phyloP scores from a whole-genome alignment of 2,797 vertebrate species.

The Aphelocoma californica region DNA sequence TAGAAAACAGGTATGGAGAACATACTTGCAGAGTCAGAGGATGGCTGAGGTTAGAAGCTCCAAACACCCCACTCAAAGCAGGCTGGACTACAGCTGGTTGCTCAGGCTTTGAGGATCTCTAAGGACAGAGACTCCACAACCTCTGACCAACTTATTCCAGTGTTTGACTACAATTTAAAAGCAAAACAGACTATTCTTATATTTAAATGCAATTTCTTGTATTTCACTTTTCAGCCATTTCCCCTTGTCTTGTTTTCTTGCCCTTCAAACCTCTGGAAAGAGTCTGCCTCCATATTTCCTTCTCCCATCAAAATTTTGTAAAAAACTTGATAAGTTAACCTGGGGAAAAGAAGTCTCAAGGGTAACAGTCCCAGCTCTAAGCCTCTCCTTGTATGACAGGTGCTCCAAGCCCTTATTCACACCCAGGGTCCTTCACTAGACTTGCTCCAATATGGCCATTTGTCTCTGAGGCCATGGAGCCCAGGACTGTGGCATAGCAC shows the following conservation, averaged over 20 bases:
- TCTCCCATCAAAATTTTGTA: neutral
- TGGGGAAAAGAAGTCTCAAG: too few species aligned
- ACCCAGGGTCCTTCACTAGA: neutral
- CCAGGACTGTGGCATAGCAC: neutral
- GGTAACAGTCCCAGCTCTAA: neutral
- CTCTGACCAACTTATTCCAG: neutral
- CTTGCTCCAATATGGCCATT: neutral
- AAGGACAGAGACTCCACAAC: neutral
- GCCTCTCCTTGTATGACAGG: neutral
- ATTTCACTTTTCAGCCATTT: neutral
- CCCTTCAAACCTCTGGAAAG: neutral
- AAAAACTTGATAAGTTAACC: neutral
- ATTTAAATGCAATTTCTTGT: neutral
- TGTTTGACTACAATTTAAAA: neutral
- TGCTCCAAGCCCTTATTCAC: neutral
- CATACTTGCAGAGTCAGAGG: neutral
- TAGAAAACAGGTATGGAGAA: neutral
- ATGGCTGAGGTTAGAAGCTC: neutral
- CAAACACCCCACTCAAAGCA: neutral
- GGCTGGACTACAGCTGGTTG: neutral
- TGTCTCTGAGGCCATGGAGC: neutral
- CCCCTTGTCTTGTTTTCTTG: neutral
- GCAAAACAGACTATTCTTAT: neutral
- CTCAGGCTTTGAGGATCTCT: neutral
- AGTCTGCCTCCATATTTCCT: neutral